These are phyloP conservation scores for Echiichthys vipera DNA, from an alignment of 2,797 vertebrate species.

Conservation along the genomic window DNA sequence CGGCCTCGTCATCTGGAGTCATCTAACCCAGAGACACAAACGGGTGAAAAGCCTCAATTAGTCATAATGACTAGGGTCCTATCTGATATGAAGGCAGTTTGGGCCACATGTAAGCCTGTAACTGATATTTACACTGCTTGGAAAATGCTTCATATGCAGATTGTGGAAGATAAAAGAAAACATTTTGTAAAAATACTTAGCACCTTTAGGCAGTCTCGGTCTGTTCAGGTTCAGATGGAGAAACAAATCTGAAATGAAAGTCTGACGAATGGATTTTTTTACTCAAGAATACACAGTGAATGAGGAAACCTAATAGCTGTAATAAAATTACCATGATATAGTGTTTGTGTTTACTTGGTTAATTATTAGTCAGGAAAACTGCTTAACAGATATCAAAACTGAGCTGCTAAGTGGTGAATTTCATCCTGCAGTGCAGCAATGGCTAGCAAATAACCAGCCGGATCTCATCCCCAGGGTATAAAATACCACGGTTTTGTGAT, in stretches of 20 bases:
- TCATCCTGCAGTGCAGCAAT: not conserved
- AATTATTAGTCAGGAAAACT: not conserved
- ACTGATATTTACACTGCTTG: not conserved
- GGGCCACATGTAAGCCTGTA: not conserved
- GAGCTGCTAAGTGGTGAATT: not conserved
- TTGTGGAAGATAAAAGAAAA: not conserved
- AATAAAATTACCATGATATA: not conserved
- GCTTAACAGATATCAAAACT: not conserved
- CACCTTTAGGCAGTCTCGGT: not conserved
- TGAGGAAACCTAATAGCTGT: not conserved
- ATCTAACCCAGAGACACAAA: not conserved
- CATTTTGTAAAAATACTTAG: not conserved
- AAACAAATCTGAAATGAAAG: not conserved
- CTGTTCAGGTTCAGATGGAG: not conserved
- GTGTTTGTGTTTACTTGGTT: not conserved
- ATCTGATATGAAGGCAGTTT: not conserved
- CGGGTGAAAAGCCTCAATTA: not conserved
- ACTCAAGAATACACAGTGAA: not conserved
- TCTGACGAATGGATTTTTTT: not conserved
- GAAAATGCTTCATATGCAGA: not conserved
- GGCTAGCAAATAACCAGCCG: not conserved
- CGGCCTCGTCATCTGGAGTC: conserved; percentile 2
- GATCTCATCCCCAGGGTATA: no score
- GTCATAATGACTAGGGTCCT: not conserved
- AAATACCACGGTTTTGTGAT: no score